These are phyloP conservation scores for Drosophila mauritiana DNA, from an alignment of 1,140 invertebrate genomes.

Conservation along the genomic window DNA sequence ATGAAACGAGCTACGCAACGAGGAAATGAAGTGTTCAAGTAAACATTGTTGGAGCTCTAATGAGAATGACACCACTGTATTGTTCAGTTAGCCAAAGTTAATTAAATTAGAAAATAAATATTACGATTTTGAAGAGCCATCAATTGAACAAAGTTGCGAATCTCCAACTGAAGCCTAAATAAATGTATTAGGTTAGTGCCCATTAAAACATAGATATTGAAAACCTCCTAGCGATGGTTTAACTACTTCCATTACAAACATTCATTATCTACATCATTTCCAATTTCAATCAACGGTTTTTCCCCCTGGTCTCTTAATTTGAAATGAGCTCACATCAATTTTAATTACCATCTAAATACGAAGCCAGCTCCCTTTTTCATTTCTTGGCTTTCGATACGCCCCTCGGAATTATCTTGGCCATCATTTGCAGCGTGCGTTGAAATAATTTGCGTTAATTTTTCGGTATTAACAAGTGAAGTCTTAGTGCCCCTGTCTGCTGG, in stretches of 20 bases:
- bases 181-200: not conserved
- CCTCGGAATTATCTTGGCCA: constrained; percentile 42
- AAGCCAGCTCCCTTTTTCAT: not conserved
- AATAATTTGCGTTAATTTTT: constrained; percentile 73
- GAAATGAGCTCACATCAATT: constrained; percentile 57
- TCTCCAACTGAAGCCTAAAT: not conserved
- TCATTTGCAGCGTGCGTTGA: constrained; percentile 65
- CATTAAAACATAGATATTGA: not conserved
- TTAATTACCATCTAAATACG: constrained; percentile 55
- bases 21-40: constrained; percentile 14
- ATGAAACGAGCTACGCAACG: constrained; percentile 17
- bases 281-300: constrained; percentile 41
- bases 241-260: constrained; percentile 20
- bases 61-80: constrained; percentile 3
- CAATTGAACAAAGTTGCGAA: not conserved
- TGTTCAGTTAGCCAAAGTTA: not conserved
- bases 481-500: constrained; percentile 13
- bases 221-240: not conserved
- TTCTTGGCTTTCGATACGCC: constrained; percentile 28
- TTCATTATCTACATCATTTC: constrained; percentile 16
- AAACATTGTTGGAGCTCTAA: constrained; percentile 30
- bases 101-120: constrained; percentile 12
- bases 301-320: constrained; percentile 12
- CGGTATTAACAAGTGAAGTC: constrained; percentile 44
- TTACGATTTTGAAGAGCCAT: not conserved